Evolutionary conservation across 2,797 vertebrate species (phyloP).

Genomic region (Erpetoichthys calabaricus): DNA sequence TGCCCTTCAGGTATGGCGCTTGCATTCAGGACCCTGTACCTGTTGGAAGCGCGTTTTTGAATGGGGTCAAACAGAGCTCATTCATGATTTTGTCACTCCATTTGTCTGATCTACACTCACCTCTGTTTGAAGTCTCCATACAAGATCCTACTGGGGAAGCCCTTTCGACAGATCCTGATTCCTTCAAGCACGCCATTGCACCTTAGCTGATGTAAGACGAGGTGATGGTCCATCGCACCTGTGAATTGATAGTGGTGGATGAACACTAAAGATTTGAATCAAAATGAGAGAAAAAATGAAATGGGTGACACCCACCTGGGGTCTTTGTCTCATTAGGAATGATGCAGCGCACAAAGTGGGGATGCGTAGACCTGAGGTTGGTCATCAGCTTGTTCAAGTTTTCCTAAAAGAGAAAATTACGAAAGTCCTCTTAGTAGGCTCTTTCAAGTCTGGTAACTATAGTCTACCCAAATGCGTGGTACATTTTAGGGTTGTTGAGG

Average conservation of each 20-base stretch:
- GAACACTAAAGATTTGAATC: too few relatives aligned
- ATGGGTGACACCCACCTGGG: constrained; percentile 37
- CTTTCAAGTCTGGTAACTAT: too few relatives aligned
- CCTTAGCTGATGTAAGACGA: constrained; percentile 65
- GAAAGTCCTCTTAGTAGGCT: too few relatives aligned
- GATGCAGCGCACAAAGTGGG: constrained; percentile 73
- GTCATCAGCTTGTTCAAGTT: constrained; percentile 77
- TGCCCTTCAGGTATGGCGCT: constrained; percentile 58
- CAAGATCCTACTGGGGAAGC: constrained; percentile 63
- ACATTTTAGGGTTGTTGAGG: too few relatives aligned
- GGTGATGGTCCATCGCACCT: constrained; percentile 65
- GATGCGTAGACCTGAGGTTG: constrained; percentile 63
- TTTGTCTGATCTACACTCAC: constrained; percentile 22
- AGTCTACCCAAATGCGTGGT: too few relatives aligned
- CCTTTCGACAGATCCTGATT: constrained; percentile 68
- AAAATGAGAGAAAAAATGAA: too few relatives aligned
- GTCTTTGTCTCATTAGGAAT: constrained; percentile 76
- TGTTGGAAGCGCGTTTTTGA: constrained; percentile 6
- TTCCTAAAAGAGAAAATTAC: constrained; percentile 40
- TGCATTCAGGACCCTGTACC: constrained; percentile 53
- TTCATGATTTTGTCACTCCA: not conserved
- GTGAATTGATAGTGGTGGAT: too few relatives aligned
- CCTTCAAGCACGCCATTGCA: constrained; percentile 69
- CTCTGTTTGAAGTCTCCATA: constrained; percentile 72
- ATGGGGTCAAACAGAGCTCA: too few relatives aligned